Evolutionary conservation across 30 jellyfish, hydroid and myxozoan species (phyloP), one percentile per base, ranked within the genome.

Genomic region (Rhopilema esculentum): DNA sequence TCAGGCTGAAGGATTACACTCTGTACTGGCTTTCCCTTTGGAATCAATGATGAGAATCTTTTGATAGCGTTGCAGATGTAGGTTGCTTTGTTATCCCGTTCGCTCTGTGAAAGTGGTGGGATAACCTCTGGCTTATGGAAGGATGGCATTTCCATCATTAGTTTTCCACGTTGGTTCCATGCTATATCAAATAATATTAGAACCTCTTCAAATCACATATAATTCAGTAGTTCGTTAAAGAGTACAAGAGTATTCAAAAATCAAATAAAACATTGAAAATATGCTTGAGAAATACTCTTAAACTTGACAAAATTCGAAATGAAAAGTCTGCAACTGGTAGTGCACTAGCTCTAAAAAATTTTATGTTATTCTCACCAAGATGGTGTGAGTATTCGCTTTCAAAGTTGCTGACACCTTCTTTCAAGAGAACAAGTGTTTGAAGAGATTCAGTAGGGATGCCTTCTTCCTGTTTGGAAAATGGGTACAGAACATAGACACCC

Each of bases 1-100:
- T 63, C 89, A 29, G 89, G 89, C 18, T 61, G 80, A 66, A 80
- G 89, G 69, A 69, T 66, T 21, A 80, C 89, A 26, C 89, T 80
- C 68, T 80, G 81, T 16, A 80, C 89, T 16, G 89, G 89, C 31
- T 78, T 33, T 20, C 75, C 89, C 32, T 51, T 32, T 0, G 89
- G 89, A 16, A 80, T 66, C 81, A 80, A 49, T 23, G 80, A 28
- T n/a, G 32, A 31, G 81, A 80, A 80, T 18, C 73, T 27, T 70
- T 33, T 80, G 82, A 80, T 80, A 6, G 81, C 62, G 20, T 66
- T 69, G n/a, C 71, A 27, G 71, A 80, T 30, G 79, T 63, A 69
- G 19, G 62, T 33, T 20, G 89, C 80, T 49, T 80, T 80, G 29
- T 57, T 80, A 16, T 61, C 82, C 18, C 80, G 80, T 20, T 80